Evolutionary conservation across 1,140 invertebrate species (phyloP), one percentile per base, ranked within the genome.

Genomic region (Andricus grossulariae): DNA sequence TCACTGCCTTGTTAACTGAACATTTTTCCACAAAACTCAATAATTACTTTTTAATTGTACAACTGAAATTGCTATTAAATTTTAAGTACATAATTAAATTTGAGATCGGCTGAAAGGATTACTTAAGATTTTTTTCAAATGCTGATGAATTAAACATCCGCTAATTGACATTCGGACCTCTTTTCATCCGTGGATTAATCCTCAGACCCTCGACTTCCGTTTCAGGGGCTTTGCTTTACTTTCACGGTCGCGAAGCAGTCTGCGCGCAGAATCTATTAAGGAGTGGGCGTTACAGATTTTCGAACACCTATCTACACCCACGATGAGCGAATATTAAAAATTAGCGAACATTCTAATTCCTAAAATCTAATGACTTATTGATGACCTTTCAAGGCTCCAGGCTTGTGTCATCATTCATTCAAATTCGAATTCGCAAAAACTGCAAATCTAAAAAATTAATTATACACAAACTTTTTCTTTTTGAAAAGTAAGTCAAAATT

Each of bases 221-320:
- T 50, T 70, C 18, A 72, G 66, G 25, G 49, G n/a, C 11, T 18
- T 54, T 18, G 13, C 11, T 18, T 54, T 18, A 54, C 52, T 19
- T 54, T 54, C 52, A 51, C 71, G 71, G 25, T 16, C 49, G 50
- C 50, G 15, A 49, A 57, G 25, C 10, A 55, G 25, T 51, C 45
- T 45, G 19, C 18, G 19, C 19, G 39, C 16, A 50, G 39, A 25
- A 50, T 19, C 72, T 72, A 74, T 74, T 80, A 50, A 25, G 60
- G 76, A 77, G 79, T 80, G 70, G 79, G 76, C 76, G 79, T 18
- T 39, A 13, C 51, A 54, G 52, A 54, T 54, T 54, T 4, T 54
- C 10, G n/a, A 54, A 54, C 52, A 54, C 52, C 18, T 54, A 54
- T 54, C n/a, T 19, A 18, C 52, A 18, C 52, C 52, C 52, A 54